Evolutionary conservation across 2,888 invertebrate species (phyloP), one percentile per base, ranked within the genome.

Genomic region (Sclerodermus sp.): DNA sequence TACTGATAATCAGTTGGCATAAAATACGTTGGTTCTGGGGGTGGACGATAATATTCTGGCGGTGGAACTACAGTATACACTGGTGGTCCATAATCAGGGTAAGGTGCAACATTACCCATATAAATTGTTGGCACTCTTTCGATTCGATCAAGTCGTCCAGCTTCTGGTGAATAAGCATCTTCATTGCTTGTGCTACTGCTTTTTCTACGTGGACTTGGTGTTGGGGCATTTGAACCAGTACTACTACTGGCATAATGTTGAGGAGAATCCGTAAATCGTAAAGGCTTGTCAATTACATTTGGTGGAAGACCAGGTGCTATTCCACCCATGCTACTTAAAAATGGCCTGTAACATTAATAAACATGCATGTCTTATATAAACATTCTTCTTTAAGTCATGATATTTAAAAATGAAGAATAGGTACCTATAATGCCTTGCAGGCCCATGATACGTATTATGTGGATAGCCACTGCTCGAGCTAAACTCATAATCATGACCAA

Each of bases 401-500:
- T n/a, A n/a, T n/a, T n/a, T n/a, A n/a, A 31, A 40, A 29, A 17
- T 31, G 14, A 31, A 32, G 18, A 15, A 14, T 17, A 43, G 29
- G 51, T 57, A 77, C 77, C 91, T 83, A 67, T 86, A 84, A 70
- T 91, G 91, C 55, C 87, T 82, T 5, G 89, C 85, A 39, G 91
- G 91, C 0, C 93, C 95, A 78, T 94, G 95, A 80, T 93, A 96
- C 1, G 94, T 94, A 79, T 94, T 91, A 76, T 93, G 92, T 36
- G 86, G 85, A 75, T 86, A 89, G 0, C 84, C 85, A 47, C 82
- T 80, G 38, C 81, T 82, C 17, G 82, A 79, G 17, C 82, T 82
- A 65, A 85, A 85, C 64, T 85, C 85, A 60, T 84, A 85, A 50
- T 84, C 85, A 43, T 79, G 67, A 51, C 75, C 77, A n/a, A 78